Evolutionary conservation across 2,888 invertebrate genomes (phyloP).

Genomic region (Bellardia bayeri): DNA sequence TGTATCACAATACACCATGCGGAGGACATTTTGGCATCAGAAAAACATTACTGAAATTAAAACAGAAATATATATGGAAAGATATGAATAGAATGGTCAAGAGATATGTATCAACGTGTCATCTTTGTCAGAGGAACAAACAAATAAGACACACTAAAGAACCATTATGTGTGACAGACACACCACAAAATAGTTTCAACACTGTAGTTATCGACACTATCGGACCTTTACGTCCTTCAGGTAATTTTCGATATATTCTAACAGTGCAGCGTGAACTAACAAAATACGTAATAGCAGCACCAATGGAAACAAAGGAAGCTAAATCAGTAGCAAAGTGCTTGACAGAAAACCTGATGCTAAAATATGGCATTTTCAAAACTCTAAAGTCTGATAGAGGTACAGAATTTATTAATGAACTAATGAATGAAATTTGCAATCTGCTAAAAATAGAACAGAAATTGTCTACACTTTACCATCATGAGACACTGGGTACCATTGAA

Average conservation of each 20-base stretch:
- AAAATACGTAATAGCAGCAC: background rate
- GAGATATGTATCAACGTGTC: background rate
- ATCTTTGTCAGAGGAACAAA: too few species aligned
- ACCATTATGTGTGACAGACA: too few species aligned
- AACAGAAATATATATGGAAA: slow-evolving; percentile 11
- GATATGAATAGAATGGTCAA: background rate
- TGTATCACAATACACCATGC: slow-evolving; percentile 24
- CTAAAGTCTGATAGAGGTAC: background rate
- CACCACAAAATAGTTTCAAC: too few species aligned
- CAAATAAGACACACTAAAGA: too few species aligned
- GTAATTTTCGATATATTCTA: background rate
- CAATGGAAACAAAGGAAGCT: background rate
- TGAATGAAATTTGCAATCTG: background rate
- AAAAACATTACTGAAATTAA: background rate
- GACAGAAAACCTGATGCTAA: background rate
- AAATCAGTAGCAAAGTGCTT: background rate
- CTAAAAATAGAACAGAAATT: slow-evolving; percentile 1
- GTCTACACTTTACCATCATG: slow-evolving; percentile 27
- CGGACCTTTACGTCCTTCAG: background rate
- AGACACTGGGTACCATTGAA: slow-evolving; percentile 10
- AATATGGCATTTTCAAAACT: background rate
- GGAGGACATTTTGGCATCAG: background rate
- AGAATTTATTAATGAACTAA: background rate
- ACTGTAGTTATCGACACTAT: background rate
- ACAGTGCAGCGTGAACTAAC: background rate